phyloP scores from a whole-genome alignment of 1,140 invertebrate species.

The Meloidogyne exigua region DNA sequence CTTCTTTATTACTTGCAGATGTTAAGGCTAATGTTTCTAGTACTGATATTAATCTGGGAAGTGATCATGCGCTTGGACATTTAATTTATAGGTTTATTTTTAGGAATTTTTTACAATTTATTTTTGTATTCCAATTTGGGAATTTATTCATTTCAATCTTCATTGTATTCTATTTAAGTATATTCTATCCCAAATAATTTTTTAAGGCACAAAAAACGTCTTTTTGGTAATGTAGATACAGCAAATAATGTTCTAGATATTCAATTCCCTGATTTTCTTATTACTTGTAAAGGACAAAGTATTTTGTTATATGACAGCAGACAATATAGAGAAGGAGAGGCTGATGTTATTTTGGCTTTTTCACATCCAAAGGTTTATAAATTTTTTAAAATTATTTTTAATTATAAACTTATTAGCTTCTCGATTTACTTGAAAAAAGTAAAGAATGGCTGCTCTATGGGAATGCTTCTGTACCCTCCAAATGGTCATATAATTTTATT shows the following conservation, averaged over 20 bases:
- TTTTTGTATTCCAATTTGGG: too few species aligned
- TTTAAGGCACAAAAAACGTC: neutral
- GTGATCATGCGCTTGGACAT: too few species aligned
- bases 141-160: too few species aligned
- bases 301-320: constrained; percentile 5
- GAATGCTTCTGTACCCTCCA: neutral
- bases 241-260: neutral
- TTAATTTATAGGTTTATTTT: neutral
- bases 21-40: neutral
- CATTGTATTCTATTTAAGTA: too few species aligned
- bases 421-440: neutral
- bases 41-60: too few species aligned
- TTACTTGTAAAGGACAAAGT: neutral
- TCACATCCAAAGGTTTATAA: neutral
- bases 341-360: neutral
- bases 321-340: neutral
- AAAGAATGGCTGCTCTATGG: neutral
- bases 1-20: neutral
- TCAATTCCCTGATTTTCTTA: neutral
- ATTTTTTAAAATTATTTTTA: neutral
- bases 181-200: too few species aligned
- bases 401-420: neutral
- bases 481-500: neutral
- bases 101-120: too few species aligned
- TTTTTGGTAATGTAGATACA: neutral